Conservation (phyloP, 2,888 invertebrate genomes). For the Nomada ruficornis region DNA sequence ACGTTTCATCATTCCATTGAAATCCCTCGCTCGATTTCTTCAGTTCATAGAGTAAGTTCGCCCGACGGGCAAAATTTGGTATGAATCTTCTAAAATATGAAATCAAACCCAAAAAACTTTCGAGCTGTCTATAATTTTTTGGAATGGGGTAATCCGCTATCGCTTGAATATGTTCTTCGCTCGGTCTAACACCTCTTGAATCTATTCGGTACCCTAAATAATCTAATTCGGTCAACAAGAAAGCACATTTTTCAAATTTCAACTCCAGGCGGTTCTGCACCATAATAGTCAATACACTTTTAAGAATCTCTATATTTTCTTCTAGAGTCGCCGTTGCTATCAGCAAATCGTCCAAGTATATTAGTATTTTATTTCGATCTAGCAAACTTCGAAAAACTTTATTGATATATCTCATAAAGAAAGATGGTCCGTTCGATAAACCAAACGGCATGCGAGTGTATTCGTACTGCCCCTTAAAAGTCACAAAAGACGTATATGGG, state of each 20-base stretch:
- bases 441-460: conserved; percentile 50
- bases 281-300: conserved; percentile 16
- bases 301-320: conserved; percentile 35
- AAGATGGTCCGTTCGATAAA: conserved; percentile 30
- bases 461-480: conserved; percentile 47
- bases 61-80: conserved; percentile 24
- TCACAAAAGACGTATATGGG: conserved; percentile 48
- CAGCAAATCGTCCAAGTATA: conserved; percentile 45
- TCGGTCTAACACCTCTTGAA: conserved; percentile 54
- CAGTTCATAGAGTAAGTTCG: conserved; percentile 74
- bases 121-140: conserved; percentile 56
- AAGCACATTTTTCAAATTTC: conserved; percentile 58
- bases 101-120: conserved; percentile 68
- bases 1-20: conserved; percentile 63
- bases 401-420: conserved; percentile 45
- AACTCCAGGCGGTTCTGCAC: conserved; percentile 38
- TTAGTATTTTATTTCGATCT: conserved; percentile 19
- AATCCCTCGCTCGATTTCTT: conserved; percentile 61
- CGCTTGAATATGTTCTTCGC: conserved; percentile 48
- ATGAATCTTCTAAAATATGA: conserved; percentile 64
- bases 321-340: conserved; percentile 39
- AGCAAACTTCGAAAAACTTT: conserved; percentile 31
- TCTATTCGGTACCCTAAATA: conserved; percentile 60
- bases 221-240: conserved; percentile 55
- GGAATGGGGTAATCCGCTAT: conserved; percentile 66